Evolutionary conservation across 2,797 vertebrate species (phyloP), one percentile per base, ranked within the genome.

Genomic region (Scarus forsteni): DNA sequence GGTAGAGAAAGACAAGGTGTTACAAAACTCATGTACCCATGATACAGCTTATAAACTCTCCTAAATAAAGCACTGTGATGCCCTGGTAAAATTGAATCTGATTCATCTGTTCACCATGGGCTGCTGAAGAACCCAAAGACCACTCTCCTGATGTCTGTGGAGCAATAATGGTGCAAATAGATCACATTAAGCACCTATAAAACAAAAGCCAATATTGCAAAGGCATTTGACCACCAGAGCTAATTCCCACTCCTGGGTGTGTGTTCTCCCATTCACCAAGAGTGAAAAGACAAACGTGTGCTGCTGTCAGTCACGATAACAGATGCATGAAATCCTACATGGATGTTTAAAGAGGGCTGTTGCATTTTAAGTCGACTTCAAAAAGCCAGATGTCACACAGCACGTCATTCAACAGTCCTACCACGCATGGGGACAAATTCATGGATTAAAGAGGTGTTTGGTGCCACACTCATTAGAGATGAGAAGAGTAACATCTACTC

Each of bases 161-260:
- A 27, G 66, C 53, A 12, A 68, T 78, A 79, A 77, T 61, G 66
- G 68, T 59, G 44, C 57, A 56, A 71, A 79, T 49, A 77, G 14
- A 78, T 81, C 60, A 65, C 52, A 70, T 71, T 62, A 74, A 81
- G 82, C 19, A 67, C 63, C 61, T 50, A 82, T 77, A 62, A 81
- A 85, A 59, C 65, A 62, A 66, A 85, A 84, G 81, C 74, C 73
- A 81, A 67, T 82, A 70, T 51, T 69, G 61, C 67, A 61, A 73
- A 73, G 59, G 44, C 65, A 69, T 75, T 61, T 67, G 67, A 84
- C 59, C 69, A 50, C 57, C 48, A 8, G 59, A n/a, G 73, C 50
- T 65, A 62, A 62, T 65, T 60, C 38, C 45, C 61, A 68, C 60
- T 60, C 50, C 70, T 64, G 61, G 72, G 60, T 63, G 73, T 81